Base-by-base conservation (phyloP, 1,140 invertebrate species). In the Drosophila baimaii region DNA sequence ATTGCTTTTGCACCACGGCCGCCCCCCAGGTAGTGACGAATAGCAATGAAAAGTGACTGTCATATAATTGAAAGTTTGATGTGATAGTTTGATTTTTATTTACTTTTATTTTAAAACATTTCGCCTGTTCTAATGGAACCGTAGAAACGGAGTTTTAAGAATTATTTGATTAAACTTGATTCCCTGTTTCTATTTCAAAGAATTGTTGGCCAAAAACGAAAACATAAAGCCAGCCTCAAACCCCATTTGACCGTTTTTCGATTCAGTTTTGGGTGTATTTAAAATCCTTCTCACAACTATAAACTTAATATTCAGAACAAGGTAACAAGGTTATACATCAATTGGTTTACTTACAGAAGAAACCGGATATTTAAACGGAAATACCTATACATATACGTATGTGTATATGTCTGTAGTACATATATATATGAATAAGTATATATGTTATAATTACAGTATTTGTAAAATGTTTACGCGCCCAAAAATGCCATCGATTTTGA, bases 401-500 rank as follows among this genome's bases (percentile, higher is more conserved):
- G 27, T 49, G 23, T 29, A 49, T 5, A 49, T 7, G 23, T 29
- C 27, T 5, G 27, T 7, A 27, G 8, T 27, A 27, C 27, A 7
- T 27, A 27, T 3, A 27, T 27, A 33, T 13, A 35, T 35, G 19
- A 1, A 31, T 10, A 44, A 27, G 7, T 23, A 15, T 33, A 23
- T 21, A 21, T n/a, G n/a, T n/a, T n/a, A n/a, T 17, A 46, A 73
- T 72, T 62, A 52, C 33, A 43, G 23, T 27, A 74, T 64, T 75
- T 75, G 35, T 57, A 31, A 57, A 77, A 66, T 72, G 68, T 58
- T 47, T 61, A 55, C 56, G 43, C 55, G 41, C 62, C 54, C 46
- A 43, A 57, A 68, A 76, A 56, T 54, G 33, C 59, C 58, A 79
- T 79, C 77, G 77, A 79, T 79, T 79, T 79, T 59, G 27, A 51